Percentiles rank a stretch among this genome's conserved stretches.
Evolutionary conservation across 2,797 vertebrate genomes (phyloP).

Genomic region (Rhincodon typus): DNA sequence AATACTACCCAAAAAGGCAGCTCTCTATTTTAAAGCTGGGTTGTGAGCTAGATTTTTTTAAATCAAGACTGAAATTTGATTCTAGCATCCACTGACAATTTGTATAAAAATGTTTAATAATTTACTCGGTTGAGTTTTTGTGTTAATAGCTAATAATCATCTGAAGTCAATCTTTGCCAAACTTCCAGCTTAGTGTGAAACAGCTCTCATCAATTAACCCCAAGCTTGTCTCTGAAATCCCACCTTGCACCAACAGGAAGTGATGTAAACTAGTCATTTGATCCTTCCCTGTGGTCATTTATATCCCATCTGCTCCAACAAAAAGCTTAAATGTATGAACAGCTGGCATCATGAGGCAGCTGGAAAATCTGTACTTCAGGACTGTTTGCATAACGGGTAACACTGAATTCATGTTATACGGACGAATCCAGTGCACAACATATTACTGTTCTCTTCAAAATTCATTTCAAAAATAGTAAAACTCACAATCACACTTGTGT

Average conservation of each 20-base stretch:
- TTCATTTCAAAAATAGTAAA: not conserved
- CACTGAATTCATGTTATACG: not conserved
- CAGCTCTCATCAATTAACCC: constrained; percentile 27
- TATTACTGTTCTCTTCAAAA: not conserved
- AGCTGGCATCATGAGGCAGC: not conserved
- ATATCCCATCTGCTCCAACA: not conserved
- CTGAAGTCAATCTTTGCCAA: not conserved
- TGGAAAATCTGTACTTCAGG: not conserved
- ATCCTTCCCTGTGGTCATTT: constrained; percentile 20
- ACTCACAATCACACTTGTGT: not conserved
- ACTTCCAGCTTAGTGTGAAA: not conserved
- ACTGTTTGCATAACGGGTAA: not conserved
- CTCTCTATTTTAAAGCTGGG: not conserved
- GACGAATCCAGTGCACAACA: not conserved
- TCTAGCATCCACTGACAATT: not conserved
- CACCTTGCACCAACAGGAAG: constrained; percentile 15
- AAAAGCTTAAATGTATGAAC: constrained; percentile 6
- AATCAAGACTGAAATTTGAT: not conserved
- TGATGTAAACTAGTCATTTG: not conserved
- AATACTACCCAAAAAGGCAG: not conserved
- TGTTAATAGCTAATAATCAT: too few relatives aligned
- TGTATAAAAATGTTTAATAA: not conserved
- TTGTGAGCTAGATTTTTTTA: not conserved
- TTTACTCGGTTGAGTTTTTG: too few relatives aligned
- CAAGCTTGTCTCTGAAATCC: not conserved